Evolutionary conservation across 1,140 invertebrate genomes (phyloP), one percentile per base, ranked within the genome.

Genomic region (Brachionus paranguensis): DNA sequence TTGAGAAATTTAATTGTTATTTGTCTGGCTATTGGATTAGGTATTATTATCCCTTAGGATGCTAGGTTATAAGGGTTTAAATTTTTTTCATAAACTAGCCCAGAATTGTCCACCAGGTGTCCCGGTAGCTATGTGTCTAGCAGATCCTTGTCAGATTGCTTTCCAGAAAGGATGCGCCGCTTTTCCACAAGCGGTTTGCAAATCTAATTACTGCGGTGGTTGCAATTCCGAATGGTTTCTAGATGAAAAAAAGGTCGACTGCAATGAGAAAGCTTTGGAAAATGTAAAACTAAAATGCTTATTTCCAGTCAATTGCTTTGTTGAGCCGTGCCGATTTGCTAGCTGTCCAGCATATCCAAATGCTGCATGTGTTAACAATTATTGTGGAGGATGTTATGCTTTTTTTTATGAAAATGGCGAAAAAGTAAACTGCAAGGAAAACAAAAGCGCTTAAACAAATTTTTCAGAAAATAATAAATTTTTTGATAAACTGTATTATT

Each of bases 221-320:
- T 74, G 70, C 70, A 74, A 74, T 74, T 37, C n/a, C n/a, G 70
- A 74, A 1, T 74, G 70, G 70, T 74, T 74, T 24, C 24, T 43
- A 6, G 11, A 43, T 43, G 70, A 17, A n/a, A 20, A 41, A 43
- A 74, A 74, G 12, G 70, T 74, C 17, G 33, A 45, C 70, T 74
- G 65, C 8, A 2, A 68, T 11, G 14, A 41, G 33, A 41, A 65
- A 29, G 10, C 20, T 1, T 17, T 33, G 17, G 60, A 65, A 27
- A 65, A 65, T 24, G 1, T 29, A 6, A 65, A 29, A 11, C 27
- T 68, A 2, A 68, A 41, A 33, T 68, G 65, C 24, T 68, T 68
- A 24, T 68, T 68, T 68, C 20, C 65, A 29, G 70, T 74, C 2
- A 74, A 74, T 45, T 74, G 70, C 37, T 74, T 74, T 74, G 70